Conservation (phyloP, 2,797 vertebrate genomes). For the Hipposideros larvatus region DNA sequence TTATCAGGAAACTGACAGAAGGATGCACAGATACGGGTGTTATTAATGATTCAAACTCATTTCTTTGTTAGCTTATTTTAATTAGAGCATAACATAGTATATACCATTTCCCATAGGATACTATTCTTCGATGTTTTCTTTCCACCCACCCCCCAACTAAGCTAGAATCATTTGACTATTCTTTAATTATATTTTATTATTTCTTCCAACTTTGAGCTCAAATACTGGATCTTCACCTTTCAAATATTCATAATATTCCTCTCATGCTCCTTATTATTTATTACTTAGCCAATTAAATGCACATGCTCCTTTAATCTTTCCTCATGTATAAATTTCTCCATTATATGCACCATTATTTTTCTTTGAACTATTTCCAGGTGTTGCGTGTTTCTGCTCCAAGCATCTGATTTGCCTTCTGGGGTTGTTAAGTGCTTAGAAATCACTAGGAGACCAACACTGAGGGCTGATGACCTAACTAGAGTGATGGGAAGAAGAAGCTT, state of each 20-base stretch:
- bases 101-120: not conserved
- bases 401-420: not conserved
- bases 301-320: not conserved
- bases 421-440: not conserved
- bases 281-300: slow-evolving; percentile 19
- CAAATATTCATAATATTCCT: not conserved
- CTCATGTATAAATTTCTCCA: not conserved
- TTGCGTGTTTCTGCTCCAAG: not conserved
- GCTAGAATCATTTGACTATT: not conserved
- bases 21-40: not conserved
- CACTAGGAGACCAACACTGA: not conserved
- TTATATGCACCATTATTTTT: not conserved
- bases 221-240: not conserved
- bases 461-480: not conserved
- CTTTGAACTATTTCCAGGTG: not conserved
- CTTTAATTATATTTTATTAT: slow-evolving; percentile 12
- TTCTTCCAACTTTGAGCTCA: slow-evolving; percentile 15
- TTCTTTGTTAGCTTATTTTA: slow-evolving; percentile 34
- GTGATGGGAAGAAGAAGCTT: not conserved
- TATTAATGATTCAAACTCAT: slow-evolving; percentile 6
- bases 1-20: not conserved
- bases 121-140: not conserved
- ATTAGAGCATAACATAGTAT: not conserved
- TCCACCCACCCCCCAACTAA: not conserved
- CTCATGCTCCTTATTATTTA: not conserved